Evolutionary conservation across 92 coral and sea anemone genomes (phyloP), one percentile per base, ranked within the genome.

Genomic region (Epizoanthus illoricatus): DNA sequence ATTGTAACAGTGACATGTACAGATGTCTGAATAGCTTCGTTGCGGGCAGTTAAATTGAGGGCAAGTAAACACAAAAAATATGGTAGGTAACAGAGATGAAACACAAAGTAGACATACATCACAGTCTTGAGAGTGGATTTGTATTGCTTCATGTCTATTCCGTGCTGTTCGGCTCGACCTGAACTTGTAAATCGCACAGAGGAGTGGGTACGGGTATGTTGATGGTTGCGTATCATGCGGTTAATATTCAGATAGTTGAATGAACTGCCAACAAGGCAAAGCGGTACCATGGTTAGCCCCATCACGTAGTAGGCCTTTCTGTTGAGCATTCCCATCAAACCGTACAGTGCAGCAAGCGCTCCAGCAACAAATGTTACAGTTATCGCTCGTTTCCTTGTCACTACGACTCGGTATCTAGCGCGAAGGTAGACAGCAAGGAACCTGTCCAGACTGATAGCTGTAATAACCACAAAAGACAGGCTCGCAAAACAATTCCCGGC

Each of bases 61-160:
- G 23, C 79, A 7, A 86, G n/a, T 28, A 81, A 21, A 0, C 71
- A 33, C 16, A 74, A 74, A 8, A 86, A 54, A 7, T 86, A 86
- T 0, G 89, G 89, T 40, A 81, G 82, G 73, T 86, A 86, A 15
- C 89, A 86, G 3, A 60, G 61, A 10, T 81, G 17, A n/a, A 86
- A 69, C 1, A 81, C 71, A 24, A 58, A 71, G 21, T 80, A 86
- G n/a, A 86, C 86, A 8, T 66, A 83, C 64, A 86, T 0, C 76
- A 86, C 56, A 12, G 78, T 81, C 33, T 81, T 86, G 0, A 86
- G 81, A 0, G 81, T 72, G 36, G 69, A 28, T 23, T 43, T 75
- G 71, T 81, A 86, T 60, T 55, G 58, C 2, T 45, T 58, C 65
- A 86, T 73, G 59, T 86, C 69, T 15, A 86, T 13, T 7, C 20